A percentile compares a stretch with the other conserved stretches of the same genome.
phyloP scores from a whole-genome alignment of 2,797 vertebrate genomes.

The Yasuhikotakia modesta region DNA sequence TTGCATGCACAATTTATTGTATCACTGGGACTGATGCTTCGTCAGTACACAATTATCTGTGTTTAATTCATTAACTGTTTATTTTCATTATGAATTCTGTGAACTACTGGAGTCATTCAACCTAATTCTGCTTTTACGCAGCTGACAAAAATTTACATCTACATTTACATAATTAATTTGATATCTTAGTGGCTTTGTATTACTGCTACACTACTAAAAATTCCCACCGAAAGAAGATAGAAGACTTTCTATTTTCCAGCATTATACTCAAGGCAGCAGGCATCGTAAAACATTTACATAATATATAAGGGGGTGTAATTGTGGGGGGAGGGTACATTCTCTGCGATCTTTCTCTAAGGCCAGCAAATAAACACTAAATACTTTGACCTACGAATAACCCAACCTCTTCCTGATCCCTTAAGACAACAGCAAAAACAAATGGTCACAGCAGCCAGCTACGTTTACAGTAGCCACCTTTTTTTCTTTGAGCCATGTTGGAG shows the following conservation, averaged over 20 bases:
- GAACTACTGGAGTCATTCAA: too few relatives aligned
- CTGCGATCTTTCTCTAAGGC: conserved; percentile 2
- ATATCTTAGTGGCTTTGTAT: too few relatives aligned
- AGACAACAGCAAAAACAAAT: conserved; percentile 15
- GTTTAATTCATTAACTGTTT: too few relatives aligned
- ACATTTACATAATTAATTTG: too few relatives aligned
- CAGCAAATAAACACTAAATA: conserved; percentile 24
- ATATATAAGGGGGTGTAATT: background rate
- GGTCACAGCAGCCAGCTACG: background rate
- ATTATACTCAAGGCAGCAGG: background rate
- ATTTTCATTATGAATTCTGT: too few relatives aligned
- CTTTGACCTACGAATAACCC: conserved; percentile 41
- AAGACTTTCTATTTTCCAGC: background rate
- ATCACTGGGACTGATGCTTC: background rate
- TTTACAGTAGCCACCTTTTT: background rate
- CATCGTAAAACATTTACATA: conserved; percentile 14
- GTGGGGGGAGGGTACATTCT: background rate
- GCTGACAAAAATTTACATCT: too few relatives aligned
- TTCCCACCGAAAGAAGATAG: background rate
- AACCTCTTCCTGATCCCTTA: background rate
- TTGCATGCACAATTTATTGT: background rate
- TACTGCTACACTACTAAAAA: too few relatives aligned
- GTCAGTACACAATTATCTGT: background rate
- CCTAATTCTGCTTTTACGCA: too few relatives aligned
- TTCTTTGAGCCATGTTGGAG: conserved; percentile 14